Percentiles rank a stretch among this genome's conserved stretches.
Evolutionary conservation across 2,113 vertebrate genomes (phyloP).

Genomic region (Corvus moneduloides): DNA sequence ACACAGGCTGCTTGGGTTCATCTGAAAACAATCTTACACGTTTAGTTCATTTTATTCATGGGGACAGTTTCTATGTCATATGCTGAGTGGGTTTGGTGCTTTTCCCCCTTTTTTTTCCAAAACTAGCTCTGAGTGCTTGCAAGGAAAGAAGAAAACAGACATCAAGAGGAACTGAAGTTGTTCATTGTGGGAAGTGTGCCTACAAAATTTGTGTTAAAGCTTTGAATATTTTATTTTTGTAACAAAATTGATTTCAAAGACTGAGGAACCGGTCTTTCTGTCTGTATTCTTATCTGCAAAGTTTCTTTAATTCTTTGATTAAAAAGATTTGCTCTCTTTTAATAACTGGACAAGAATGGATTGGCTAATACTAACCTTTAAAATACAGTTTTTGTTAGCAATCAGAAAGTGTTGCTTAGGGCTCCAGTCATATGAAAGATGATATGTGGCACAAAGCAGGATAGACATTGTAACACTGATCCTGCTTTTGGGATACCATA

Average conservation of each 20-base stretch:
- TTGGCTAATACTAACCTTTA: background rate
- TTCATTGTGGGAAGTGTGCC: background rate
- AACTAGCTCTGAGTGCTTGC: background rate
- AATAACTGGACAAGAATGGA: background rate
- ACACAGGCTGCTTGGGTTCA: background rate
- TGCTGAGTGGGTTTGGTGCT: slow-evolving; percentile 33
- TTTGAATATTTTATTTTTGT: background rate
- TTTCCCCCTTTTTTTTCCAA: background rate
- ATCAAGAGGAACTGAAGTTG: background rate
- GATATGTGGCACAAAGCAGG: background rate
- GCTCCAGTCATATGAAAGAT: background rate
- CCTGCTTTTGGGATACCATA: background rate
- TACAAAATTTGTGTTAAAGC: background rate
- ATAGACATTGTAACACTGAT: fast-evolving
- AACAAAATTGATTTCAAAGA: background rate
- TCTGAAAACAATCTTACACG: background rate
- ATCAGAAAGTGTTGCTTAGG: background rate
- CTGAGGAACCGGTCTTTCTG: background rate
- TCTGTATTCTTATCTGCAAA: background rate
- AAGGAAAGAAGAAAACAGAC: background rate
- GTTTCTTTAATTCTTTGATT: background rate
- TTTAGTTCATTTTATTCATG: background rate
- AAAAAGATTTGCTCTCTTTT: background rate
- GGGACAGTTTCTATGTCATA: background rate
- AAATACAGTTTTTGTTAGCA: background rate